phyloP scores from a whole-genome alignment of 2,888 invertebrate genomes.

The Balanococcus diminutus region DNA sequence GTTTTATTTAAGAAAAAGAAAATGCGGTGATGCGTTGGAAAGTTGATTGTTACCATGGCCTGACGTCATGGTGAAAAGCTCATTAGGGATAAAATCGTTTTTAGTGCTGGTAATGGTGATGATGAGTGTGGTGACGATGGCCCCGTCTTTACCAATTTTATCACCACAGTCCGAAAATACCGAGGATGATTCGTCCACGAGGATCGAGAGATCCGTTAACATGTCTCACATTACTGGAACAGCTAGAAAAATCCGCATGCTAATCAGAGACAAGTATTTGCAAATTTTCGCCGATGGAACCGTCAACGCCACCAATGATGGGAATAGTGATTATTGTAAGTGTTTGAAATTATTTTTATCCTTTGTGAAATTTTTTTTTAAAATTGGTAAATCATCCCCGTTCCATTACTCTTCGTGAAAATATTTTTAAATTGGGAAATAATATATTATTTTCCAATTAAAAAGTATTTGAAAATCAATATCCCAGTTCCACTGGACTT shows the following conservation, averaged over 20 bases:
- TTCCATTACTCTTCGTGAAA: no score
- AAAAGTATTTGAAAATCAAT: no score
- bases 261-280: conserved; percentile 81
- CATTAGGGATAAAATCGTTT: conserved; percentile 52
- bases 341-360: conserved; percentile 59
- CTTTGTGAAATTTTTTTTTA: background rate
- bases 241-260: conserved; percentile 80
- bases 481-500: no score
- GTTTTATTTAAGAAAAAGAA: background rate
- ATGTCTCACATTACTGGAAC: conserved; percentile 81
- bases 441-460: no score
- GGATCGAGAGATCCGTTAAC: conserved; percentile 58
- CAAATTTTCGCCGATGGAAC: conserved; percentile 84
- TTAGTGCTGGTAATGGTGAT: conserved; percentile 53
- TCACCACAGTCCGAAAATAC: conserved; percentile 29
- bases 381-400: background rate
- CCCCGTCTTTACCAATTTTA: conserved; percentile 41
- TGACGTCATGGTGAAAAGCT: conserved; percentile 57
- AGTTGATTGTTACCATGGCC: conserved; percentile 55
- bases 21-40: conserved; percentile 54
- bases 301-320: conserved; percentile 82
- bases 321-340: conserved; percentile 84
- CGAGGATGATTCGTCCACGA: conserved; percentile 37
- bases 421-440: no score
- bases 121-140: conserved; percentile 49